Evolutionary conservation across 2,113 vertebrate species (phyloP), one percentile per base, ranked within the genome.

Genomic region (Perca schrenkii): DNA sequence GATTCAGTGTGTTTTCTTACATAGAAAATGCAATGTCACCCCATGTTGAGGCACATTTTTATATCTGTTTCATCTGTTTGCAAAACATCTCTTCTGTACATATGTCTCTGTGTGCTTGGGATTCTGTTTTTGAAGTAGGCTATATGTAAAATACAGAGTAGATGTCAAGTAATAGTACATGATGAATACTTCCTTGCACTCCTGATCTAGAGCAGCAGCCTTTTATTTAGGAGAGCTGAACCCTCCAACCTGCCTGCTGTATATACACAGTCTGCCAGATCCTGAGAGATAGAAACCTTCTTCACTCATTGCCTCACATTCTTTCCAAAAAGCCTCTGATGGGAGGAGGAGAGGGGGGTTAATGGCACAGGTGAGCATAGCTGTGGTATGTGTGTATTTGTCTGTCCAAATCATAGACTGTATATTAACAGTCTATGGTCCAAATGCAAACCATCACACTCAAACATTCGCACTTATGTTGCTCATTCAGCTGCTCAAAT

Each of bases 301-400:
- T 67, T 75, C 70, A 36, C 64, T 84, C 63, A 49, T 31, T 79
- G 40, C 49, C 43, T 82, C 34, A 58, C 85, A 93, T 90, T 90
- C 78, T 61, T 84, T 70, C 28, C 54, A 68, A 47, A 79, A 2
- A 77, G 64, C 60, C 28, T 73, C 46, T 15, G 47, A 66, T 63
- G 53, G 81, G 72, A 47, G 57, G 54, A 52, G 65, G 40, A 8
- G 11, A 10, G 68, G 19, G 8, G 47, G n/a, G 36, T 70, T 77
- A 80, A 86, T 78, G 73, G n/a, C 34, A 67, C 79, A 89, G 86
- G 86, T 89, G 72, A 80, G 83, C n/a, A 21, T 74, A 16, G 28
- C 54, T 73, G 16, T 62, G 83, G 64, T 81, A 69, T 88, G 74
- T 78, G 81, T 73, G 64, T 64, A 25, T 71, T 52, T 73, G 57